phyloP scores from a whole-genome alignment of 2,113 vertebrate genomes.

The Orthonyx spaldingii region DNA sequence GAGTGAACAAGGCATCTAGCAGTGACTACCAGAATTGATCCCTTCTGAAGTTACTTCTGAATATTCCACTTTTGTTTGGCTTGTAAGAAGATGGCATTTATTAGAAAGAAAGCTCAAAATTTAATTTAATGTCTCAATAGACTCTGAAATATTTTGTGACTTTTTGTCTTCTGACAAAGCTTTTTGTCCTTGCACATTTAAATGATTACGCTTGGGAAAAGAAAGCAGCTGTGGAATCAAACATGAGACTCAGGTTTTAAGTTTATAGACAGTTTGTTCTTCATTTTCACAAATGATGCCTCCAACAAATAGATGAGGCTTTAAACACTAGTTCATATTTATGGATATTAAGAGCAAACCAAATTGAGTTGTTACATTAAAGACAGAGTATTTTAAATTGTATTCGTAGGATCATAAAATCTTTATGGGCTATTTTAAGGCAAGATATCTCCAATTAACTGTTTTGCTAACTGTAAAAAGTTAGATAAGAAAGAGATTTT shows the following conservation, averaged over 20 bases:
- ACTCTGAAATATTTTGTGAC: neutral
- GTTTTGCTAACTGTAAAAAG: neutral
- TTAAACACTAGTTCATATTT: neutral
- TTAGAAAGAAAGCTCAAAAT: neutral
- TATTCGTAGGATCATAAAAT: neutral
- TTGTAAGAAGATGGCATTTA: neutral
- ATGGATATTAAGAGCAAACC: neutral
- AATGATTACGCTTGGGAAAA: rapidly evolving
- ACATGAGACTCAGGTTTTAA: neutral
- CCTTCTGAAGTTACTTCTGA: neutral
- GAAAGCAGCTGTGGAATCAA: neutral
- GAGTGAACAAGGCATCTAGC: neutral
- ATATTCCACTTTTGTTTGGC: neutral
- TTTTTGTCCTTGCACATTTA: neutral
- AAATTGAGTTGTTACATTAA: neutral
- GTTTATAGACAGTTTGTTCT: neutral
- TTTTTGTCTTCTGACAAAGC: neutral
- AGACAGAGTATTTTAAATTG: neutral
- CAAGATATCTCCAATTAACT: neutral
- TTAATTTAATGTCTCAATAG: neutral
- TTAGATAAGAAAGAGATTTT: neutral
- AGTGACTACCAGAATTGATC: neutral
- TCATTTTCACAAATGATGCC: neutral
- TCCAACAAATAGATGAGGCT: neutral
- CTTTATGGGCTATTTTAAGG: neutral